Percentiles rank a stretch among this genome's conserved stretches.
Evolutionary conservation across 2,797 vertebrate genomes (phyloP).

Genomic region (Lepidocolaptes lacrymiger): DNA sequence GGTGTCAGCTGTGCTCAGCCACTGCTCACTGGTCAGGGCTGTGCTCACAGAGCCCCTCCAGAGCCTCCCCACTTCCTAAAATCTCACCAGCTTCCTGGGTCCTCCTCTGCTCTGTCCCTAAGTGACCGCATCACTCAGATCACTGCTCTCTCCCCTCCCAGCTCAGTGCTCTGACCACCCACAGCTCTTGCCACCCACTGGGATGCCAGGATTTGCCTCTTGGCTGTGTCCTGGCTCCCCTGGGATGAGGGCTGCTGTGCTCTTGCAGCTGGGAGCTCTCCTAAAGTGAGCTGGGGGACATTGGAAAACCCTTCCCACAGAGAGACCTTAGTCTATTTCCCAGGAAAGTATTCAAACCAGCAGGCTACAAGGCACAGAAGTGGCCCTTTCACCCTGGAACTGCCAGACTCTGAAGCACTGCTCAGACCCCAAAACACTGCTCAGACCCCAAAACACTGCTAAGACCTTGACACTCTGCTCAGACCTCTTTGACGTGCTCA

Average conservation of each 20-base stretch:
- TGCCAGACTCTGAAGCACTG: neutral
- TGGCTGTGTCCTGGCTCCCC: neutral
- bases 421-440: neutral
- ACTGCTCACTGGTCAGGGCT: neutral
- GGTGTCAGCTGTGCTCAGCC: conserved; percentile 39
- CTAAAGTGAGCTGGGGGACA: rapidly evolving
- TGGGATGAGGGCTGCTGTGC: neutral
- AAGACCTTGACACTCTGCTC: no score
- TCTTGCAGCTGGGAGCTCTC: neutral
- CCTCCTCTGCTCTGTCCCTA: neutral
- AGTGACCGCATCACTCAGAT: neutral
- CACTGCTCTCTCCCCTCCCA: neutral
- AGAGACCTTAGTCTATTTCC: neutral
- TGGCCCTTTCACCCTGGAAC: neutral
- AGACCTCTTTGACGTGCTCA: neutral
- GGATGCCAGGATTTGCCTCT: neutral
- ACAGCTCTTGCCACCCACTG: neutral
- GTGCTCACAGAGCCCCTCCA: neutral
- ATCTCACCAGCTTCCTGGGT: neutral
- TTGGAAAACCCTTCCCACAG: neutral
- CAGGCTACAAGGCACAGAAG: rapidly evolving
- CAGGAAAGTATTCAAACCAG: neutral
- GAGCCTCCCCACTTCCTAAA: neutral
- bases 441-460: neutral
- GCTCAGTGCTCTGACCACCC: neutral